These are phyloP conservation scores for Camponotus floridanus DNA, from an alignment of 1,140 invertebrate genomes.

Conservation along the genomic window DNA sequence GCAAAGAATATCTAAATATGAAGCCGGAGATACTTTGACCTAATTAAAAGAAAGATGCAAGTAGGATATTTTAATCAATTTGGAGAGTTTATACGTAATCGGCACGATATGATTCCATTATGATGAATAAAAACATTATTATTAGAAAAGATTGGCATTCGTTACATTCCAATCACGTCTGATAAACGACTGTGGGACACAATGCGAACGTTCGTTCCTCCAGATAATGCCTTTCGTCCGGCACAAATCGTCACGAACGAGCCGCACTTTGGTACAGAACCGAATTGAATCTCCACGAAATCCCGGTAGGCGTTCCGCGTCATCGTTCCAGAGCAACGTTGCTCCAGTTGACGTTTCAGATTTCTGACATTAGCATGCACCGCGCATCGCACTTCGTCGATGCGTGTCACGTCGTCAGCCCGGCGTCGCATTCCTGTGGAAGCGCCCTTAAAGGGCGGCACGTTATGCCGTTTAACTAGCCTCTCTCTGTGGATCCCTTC, in stretches of 20 bases:
- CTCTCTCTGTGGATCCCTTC: constrained; percentile 64
- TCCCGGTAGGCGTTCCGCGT: constrained; percentile 73
- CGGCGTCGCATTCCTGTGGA: constrained; percentile 73
- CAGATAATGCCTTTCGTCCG: constrained; percentile 49
- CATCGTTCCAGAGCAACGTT: constrained; percentile 62
- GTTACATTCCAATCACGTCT: not conserved
- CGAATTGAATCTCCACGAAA: constrained; percentile 76
- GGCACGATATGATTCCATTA: not conserved
- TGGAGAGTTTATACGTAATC: not conserved
- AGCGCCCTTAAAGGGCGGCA: constrained; percentile 74
- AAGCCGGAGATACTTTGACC: not conserved
- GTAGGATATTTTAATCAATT: no score
- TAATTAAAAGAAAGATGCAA: not conserved
- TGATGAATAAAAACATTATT: not conserved
- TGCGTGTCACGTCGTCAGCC: constrained; percentile 75
- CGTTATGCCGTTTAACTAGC: constrained; percentile 75
- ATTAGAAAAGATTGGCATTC: not conserved
- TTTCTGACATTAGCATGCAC: constrained; percentile 75
- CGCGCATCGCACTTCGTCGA: constrained; percentile 73
- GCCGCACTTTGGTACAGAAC: constrained; percentile 48
- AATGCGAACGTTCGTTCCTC: constrained; percentile 8
- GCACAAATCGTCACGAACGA: constrained; percentile 72
- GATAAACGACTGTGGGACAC: constrained; percentile 20
- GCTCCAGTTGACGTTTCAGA: constrained; percentile 76
- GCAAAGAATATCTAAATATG: not conserved